phyloP scores from a whole-genome alignment of 1,140 invertebrate species.

The Oscheius sp. region DNA sequence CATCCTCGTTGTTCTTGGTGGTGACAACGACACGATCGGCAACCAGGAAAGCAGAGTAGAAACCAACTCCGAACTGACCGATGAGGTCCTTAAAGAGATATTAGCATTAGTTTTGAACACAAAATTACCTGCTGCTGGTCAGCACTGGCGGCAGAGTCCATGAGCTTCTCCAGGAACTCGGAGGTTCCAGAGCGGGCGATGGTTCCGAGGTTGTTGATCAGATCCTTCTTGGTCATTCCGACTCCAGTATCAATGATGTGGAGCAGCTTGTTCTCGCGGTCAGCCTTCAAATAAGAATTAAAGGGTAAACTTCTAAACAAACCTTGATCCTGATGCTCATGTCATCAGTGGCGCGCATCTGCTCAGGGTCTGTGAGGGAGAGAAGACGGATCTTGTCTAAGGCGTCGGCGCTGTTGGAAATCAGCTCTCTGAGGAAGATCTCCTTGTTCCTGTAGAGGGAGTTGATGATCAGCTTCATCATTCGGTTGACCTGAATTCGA shows the following conservation, averaged over 20 bases:
- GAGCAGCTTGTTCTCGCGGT: conserved; percentile 88
- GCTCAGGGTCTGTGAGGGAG: conserved; percentile 79
- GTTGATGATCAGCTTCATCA: conserved; percentile 99
- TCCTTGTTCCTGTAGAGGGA: conserved; percentile 97
- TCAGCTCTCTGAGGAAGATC: conserved; percentile 94
- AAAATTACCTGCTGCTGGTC: conserved; percentile 71
- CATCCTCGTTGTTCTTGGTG: conserved; percentile 86
- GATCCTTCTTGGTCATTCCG: conserved; percentile 92
- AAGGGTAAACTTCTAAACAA: conserved; percentile 27
- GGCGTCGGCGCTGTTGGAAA: conserved; percentile 93
- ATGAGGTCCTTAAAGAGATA: conserved; percentile 62
- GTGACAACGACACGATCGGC: conserved; percentile 84
- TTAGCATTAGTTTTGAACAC: background rate
- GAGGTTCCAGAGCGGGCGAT: conserved; percentile 99
- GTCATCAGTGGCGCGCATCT: conserved; percentile 77
- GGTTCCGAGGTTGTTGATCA: conserved; percentile 94
- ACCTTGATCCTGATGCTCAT: conserved; percentile 85
- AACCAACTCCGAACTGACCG: conserved; percentile 91
- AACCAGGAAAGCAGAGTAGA: conserved; percentile 94
- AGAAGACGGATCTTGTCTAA: conserved; percentile 86
- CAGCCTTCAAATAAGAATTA: conserved; percentile 66
- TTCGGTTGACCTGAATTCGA: conserved; percentile 86
- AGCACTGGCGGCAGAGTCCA: conserved; percentile 68
- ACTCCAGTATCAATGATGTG: conserved; percentile 95
- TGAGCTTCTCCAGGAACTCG: conserved; percentile 91